Evolutionary conservation across 2,797 vertebrate species (phyloP), one percentile per base, ranked within the genome.

Genomic region (Alauda arvensis): DNA sequence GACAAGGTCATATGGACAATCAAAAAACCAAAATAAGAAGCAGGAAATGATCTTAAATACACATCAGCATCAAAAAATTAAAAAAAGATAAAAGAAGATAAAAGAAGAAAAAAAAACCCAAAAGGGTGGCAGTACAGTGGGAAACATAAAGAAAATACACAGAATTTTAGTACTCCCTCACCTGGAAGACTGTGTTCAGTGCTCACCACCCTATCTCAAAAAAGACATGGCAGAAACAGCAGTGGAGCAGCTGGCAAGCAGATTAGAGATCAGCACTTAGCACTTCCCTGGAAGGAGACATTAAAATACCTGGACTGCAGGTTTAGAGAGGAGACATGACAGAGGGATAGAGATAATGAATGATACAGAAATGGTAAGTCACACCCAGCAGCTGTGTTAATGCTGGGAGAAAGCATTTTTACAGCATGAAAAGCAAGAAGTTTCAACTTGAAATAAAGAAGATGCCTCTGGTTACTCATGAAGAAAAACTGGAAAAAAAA

Each of bases 151-250:
- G 49, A 85, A 89, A 84, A 91, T 13, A 61, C 71, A 87, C 18
- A 45, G 57, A 84, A 39, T 68, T 87, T 89, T 87, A 79, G 65
- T 60, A 86, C 77, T 91, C 93, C 94, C 94, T 94, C 94, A 94
- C 94, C 94, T 95, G 94, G 46, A 93, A 84, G 63, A 67, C 23
- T 81, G 60, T 60, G 91, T 87, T 91, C 92, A 93, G 85, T 86
- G 92, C 83, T 93, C 91, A 81, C 71, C 93, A 90, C 77, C 93
- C 94, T 95, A 82, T 40, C 93, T 91, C 94, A 94, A 95, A 95
- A 94, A 93, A 90, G 65, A 92, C 68, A 89, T 65, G 92, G 94
- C 31, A 92, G 93, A 89, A 86, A 95, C 91, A 94, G 92, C 85
- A 83, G 93, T 63, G 77, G 89, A 86, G 90, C 93, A 94, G 91